Evolutionary conservation across 2,797 vertebrate species (phyloP), one percentile per base, ranked within the genome.

Genomic region (Triplophysa bombifrons): DNA sequence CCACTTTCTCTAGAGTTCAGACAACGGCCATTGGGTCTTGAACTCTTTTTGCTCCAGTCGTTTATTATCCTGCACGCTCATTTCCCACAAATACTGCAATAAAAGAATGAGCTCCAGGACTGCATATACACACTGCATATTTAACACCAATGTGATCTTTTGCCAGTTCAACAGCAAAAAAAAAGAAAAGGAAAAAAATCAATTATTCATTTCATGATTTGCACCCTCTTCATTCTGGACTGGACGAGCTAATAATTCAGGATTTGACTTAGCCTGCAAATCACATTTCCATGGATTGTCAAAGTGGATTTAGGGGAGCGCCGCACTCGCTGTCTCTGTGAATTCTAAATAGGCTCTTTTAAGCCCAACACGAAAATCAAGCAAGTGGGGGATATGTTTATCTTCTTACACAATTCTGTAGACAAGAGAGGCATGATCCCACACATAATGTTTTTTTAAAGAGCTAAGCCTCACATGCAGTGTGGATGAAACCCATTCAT

Each of bases 211-310:
- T 25, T 74, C 48, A 53, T 77, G 73, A 84, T 80, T 76, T 80
- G 64, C 75, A 60, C 70, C 58, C 63, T 72, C 69, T 64, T 76
- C 80, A 75, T 76, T 71, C 25, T 51, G 64, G 65, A 56, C 76
- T 69, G 79, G 75, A 66, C 44, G 56, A 72, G 67, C 72, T 73
- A 71, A 41, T 50, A 70, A 53, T 83, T 81, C 72, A 72, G 75
- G 22, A 78, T 81, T 83, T 80, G 68, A 63, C 77, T 80, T 73
- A 80, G 77, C 64, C 74, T 82, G 69, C 70, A 84, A 84, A 82
- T 85, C 78, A 80, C 74, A 79, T 74, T 73, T 85, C 81, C 80
- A 81, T 46, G 73, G 78, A 73, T 68, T 83, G 82, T 74, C 82
- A 80, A 69, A 80, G 58, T 76, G 72, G 82, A 85, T 85, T 84